These are phyloP conservation scores for Lepidocolaptes lacrymiger DNA, from an alignment of 2,797 vertebrate genomes.

Conservation along the genomic window DNA sequence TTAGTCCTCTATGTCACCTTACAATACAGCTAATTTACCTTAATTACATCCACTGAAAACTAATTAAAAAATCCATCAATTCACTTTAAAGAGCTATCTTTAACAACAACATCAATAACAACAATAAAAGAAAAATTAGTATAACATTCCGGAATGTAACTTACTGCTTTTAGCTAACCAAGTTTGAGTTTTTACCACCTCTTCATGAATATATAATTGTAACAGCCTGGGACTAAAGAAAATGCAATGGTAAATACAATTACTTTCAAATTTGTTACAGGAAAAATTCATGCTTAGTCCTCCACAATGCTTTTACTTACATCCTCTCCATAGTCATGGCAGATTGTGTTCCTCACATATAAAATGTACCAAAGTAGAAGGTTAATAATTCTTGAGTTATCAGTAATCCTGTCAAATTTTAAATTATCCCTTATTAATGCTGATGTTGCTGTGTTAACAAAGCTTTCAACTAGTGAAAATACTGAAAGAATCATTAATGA, in stretches of 20 bases:
- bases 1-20: not conserved
- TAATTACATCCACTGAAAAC: not conserved
- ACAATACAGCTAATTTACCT: not conserved
- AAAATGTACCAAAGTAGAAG: not conserved
- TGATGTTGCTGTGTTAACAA: not conserved
- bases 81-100: not conserved
- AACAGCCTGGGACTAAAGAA: not conserved
- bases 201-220: not conserved
- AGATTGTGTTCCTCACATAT: not conserved
- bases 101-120: not conserved
- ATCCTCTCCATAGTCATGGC: not conserved
- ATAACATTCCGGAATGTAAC: not conserved
- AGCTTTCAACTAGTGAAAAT: not conserved
- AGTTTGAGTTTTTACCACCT: not conserved
- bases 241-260: not conserved
- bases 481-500: not conserved
- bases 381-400: not conserved
- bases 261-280: not conserved
- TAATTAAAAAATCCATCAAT: not conserved
- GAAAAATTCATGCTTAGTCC: not conserved
- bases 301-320: not conserved
- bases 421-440: not conserved
- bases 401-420: not conserved
- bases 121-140: not conserved
- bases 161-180: not conserved